Conservation (phyloP, 2,113 vertebrate species). For the Natator depressus region DNA sequence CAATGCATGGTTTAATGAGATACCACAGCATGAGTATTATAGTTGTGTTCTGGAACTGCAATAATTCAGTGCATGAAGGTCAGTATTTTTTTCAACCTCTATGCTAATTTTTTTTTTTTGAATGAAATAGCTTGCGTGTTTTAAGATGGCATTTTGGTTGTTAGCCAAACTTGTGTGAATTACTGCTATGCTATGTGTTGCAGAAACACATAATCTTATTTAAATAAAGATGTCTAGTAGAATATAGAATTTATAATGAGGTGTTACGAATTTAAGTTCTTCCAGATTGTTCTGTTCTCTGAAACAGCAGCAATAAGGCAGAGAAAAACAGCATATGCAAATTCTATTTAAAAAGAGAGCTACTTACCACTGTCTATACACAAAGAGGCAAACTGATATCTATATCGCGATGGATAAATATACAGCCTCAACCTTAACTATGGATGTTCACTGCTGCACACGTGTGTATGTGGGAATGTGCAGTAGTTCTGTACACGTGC, state of each 20-base stretch:
- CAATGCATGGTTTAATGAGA: neutral
- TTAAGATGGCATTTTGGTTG: neutral
- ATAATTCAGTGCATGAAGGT: neutral
- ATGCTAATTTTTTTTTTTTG: neutral
- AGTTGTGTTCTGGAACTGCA: neutral
- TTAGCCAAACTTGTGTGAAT: neutral
- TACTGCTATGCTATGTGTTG: neutral
- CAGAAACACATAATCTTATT: neutral
- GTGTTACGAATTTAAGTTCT: neutral
- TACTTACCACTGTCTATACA: neutral
- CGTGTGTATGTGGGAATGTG: neutral
- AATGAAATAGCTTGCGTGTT: neutral
- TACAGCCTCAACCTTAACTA: neutral
- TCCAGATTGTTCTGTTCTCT: slow-evolving; percentile 11
- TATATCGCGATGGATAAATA: neutral
- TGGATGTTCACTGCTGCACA: neutral
- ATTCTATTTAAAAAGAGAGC: neutral
- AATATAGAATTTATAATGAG: neutral
- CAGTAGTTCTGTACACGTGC: neutral
- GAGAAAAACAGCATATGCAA: neutral
- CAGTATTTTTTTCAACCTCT: neutral
- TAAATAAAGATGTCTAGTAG: neutral
- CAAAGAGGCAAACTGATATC: slow-evolving; percentile 5
- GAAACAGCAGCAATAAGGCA: neutral
- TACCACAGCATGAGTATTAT: neutral